Evolutionary conservation across 2,797 vertebrate genomes (phyloP), one percentile per base, ranked within the genome.

Genomic region (Pseudochirops cupreus): DNA sequence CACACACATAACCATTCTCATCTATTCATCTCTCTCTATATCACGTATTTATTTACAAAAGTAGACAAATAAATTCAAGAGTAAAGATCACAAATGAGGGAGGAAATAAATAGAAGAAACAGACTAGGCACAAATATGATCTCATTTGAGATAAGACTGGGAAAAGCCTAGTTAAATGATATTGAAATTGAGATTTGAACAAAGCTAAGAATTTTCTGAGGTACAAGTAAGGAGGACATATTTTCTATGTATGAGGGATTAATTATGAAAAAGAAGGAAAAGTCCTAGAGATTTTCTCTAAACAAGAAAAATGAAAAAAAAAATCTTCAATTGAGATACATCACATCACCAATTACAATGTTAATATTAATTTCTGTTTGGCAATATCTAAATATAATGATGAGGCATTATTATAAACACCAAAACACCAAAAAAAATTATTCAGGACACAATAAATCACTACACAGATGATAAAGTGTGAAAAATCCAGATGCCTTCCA

Each of bases 231-330:
- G n/a, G 18, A 39, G 2, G 39, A 46, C 21, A 46, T 82, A 46
- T 1, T 0, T 24, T 82, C 9, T 82, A 26, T 46, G 21, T 82
- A 46, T 82, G 74, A 82, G 74, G 24, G 74, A 2, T 46, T 39
- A 46, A 0, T 67, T 67, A 26, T 67, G 1, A 14, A n/a, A n/a
- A 82, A 82, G 67, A 82, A 82, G 16, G 14, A 13, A 55, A 97
- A 94, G 6, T 93, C 96, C 6, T 95, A 56, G 24, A 93, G 0
- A 0, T 31, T 97, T 93, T 95, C 54, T 39, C 93, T 57, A 94
- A 91, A 39, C 10, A 39, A 74, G 59, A n/a, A 16, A 94, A 98
- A 94, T 0, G 0, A 90, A 93, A 91, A 1, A 57, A 10, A 55
- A 57, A 46, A 26, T 4, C 26, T 62, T 96, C 13, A 53, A 1